Evolutionary conservation across 2,113 vertebrate species (phyloP).

Genomic region (Dolichotis patagonum): DNA sequence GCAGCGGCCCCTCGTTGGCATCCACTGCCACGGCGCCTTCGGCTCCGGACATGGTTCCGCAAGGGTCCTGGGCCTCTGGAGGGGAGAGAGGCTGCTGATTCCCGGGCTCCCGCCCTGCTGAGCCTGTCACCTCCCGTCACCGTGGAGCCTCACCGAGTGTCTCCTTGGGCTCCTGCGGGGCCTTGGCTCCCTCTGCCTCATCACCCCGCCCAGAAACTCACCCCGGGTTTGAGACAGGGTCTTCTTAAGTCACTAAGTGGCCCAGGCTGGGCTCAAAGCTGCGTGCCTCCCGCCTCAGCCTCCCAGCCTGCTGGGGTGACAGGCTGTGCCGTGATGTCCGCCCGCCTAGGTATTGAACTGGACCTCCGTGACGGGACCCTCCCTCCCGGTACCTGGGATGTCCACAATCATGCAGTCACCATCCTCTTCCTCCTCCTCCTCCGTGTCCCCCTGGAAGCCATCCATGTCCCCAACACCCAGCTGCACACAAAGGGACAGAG

Average conservation of each 20-base stretch:
- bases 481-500: conserved; percentile 56
- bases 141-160: no score
- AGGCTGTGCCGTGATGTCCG: neutral
- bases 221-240: neutral
- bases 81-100: neutral
- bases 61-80: conserved; percentile 71
- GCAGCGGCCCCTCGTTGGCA: neutral
- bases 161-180: no score
- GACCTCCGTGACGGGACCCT: neutral
- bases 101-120: neutral
- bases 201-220: neutral
- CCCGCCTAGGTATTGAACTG: neutral
- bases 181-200: neutral
- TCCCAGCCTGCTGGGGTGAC: neutral
- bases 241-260: neutral
- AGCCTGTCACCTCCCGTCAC: no score
- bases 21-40: neutral
- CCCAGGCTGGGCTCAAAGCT: neutral
- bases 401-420: conserved; percentile 90
- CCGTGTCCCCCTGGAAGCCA: conserved; percentile 97
- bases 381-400: conserved; percentile 84
- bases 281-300: neutral
- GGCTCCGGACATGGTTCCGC: conserved; percentile 25
- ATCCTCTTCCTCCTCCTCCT: conserved; percentile 92
- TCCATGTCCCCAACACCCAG: conserved; percentile 89